Conservation (phyloP, 2,113 vertebrate genomes). For the Naja naja region DNA sequence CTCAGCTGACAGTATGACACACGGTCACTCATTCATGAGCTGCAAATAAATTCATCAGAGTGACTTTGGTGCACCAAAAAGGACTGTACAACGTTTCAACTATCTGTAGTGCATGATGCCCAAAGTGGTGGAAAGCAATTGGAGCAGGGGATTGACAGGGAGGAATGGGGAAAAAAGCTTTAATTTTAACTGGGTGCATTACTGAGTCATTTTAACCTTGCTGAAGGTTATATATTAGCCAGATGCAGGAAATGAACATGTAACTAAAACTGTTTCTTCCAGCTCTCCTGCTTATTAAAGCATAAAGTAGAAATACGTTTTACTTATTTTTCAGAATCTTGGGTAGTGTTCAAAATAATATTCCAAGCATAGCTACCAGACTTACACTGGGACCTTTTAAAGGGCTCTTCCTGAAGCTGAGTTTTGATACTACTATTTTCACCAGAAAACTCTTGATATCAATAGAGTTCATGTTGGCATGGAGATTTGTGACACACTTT, state of each 20-base stretch:
- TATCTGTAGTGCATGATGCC: neutral
- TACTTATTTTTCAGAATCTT: slow-evolving; percentile 31
- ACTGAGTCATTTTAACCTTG: neutral
- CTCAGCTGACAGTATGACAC: neutral
- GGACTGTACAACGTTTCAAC: neutral
- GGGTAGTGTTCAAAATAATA: slow-evolving; percentile 25
- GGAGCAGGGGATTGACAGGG: neutral
- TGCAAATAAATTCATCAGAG: slow-evolving; percentile 3
- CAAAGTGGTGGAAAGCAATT: neutral
- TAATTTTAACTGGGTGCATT: neutral
- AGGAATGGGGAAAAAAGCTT: neutral
- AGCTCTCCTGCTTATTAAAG: neutral
- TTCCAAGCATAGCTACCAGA: slow-evolving; percentile 14
- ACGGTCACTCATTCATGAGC: neutral
- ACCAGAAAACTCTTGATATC: neutral
- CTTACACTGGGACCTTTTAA: slow-evolving; percentile 12
- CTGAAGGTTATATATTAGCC: neutral
- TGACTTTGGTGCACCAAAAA: neutral
- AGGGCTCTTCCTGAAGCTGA: neutral
- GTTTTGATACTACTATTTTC: slow-evolving; percentile 9
- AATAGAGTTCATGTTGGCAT: neutral
- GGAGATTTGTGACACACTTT: neutral
- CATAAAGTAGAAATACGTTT: slow-evolving; percentile 25
- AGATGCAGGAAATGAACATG: slow-evolving; percentile 11
- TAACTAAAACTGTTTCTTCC: neutral